Conservation (phyloP, 2,113 vertebrate species). For the Bettongia penicillata region DNA sequence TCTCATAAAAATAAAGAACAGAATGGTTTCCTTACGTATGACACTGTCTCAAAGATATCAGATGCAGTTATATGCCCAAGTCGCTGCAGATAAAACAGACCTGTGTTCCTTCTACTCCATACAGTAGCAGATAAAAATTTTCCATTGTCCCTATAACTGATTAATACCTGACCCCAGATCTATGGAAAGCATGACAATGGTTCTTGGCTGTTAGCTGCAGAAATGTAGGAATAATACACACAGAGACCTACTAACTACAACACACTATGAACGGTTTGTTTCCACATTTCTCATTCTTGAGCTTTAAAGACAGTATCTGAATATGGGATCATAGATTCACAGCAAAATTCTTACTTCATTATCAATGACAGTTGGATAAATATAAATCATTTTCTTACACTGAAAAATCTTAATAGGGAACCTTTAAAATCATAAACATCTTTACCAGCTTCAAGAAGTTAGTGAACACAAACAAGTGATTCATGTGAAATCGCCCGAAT, state of each 20-base stretch:
- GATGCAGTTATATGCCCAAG: slow-evolving; percentile 12
- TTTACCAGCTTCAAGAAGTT: slow-evolving; percentile 72
- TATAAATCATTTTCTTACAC: slow-evolving; percentile 28
- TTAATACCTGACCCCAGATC: slow-evolving; percentile 61
- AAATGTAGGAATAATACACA: neutral
- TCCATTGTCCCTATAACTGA: slow-evolving; percentile 38
- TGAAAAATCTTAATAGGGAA: slow-evolving; percentile 66
- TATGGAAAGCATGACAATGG: slow-evolving; percentile 33
- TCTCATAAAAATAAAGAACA: slow-evolving; percentile 18
- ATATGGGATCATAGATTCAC: slow-evolving; percentile 30
- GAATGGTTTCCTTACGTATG: slow-evolving; percentile 27
- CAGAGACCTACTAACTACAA: neutral
- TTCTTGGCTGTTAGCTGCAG: slow-evolving; percentile 29
- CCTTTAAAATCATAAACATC: slow-evolving; percentile 54
- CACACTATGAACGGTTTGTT: slow-evolving; percentile 28
- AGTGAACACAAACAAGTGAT: slow-evolving; percentile 64
- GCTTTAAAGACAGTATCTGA: neutral
- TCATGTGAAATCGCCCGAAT: slow-evolving; percentile 62
- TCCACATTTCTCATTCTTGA: slow-evolving; percentile 25
- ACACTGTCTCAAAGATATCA: neutral
- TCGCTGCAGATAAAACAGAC: slow-evolving; percentile 34
- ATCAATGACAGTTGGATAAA: slow-evolving; percentile 38
- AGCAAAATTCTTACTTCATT: slow-evolving; percentile 37
- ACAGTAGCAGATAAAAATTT: slow-evolving; percentile 55
- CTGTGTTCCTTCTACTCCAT: slow-evolving; percentile 48